Evolutionary conservation across 2,888 invertebrate species (phyloP), one percentile per base, ranked within the genome.

Genomic region (Apotomis betuletana): DNA sequence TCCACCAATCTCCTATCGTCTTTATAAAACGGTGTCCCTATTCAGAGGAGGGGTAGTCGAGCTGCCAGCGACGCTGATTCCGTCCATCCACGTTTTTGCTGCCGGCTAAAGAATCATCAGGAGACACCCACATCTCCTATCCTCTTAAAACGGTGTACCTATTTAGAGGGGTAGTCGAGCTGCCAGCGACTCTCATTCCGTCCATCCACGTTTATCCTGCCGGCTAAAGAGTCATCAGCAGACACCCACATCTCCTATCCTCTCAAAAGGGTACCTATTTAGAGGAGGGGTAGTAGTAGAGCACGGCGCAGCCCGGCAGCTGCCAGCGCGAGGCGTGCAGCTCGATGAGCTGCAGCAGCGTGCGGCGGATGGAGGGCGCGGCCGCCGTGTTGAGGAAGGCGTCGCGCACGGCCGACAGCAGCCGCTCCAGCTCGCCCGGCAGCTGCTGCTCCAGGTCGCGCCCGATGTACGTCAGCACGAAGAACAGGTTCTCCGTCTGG

Each of bases 281-380:
- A 72, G 94, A 91, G 73, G 94, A 94, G 67, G 96, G 96, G 89
- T 96, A 96, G 91, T 98, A 98, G 89, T 98, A 98, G 70, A 97
- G 95, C 69, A 98, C 97, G 4, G 98, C 97, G 63, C 97, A 96
- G 70, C 97, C 97, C 27, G 97, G 97, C 77, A 98, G 94, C 86
- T 97, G 97, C 98, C 98, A 98, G 87, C 97, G 96, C 0, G 97
- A 97, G 1, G 98, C 98, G 88, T 97, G 97, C 70, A 98, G 94
- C 88, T 98, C 98, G 78, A 98, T 97, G 71, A 98, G 94, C 89
- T 98, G 98, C 75, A 98, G 94, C 73, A 98, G 94, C 2, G 97
- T 97, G 85, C 97, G 96, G 78, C 97, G 95, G 75, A 97, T 96
- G 77, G 96, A 95, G 3, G 97, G 96, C 63, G 96, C 95, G 15